Percentiles rank a stretch among this genome's conserved stretches.
These are phyloP conservation scores for Megamerina dolium DNA, from an alignment of 2,888 invertebrate species.

Conservation along the genomic window DNA sequence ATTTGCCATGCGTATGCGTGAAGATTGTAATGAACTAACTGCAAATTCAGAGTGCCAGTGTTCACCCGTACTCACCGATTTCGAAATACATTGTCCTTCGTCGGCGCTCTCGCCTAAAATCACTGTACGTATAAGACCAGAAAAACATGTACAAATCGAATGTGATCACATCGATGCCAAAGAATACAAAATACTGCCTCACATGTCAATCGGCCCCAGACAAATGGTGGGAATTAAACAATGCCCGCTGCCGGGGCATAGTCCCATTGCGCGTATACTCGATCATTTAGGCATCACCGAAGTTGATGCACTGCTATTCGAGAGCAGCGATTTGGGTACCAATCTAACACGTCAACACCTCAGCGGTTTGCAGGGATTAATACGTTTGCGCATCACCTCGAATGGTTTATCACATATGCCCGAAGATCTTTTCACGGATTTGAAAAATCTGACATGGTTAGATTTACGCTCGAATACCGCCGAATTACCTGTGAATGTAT, in stretches of 20 bases:
- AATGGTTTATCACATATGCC: slow-evolving; percentile 59
- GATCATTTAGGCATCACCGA: slow-evolving; percentile 41
- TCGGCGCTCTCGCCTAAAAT: slow-evolving; percentile 31
- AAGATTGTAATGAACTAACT: slow-evolving; percentile 37
- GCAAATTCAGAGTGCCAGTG: slow-evolving; percentile 37
- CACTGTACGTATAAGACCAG: slow-evolving; percentile 38
- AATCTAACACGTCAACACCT: slow-evolving; percentile 57
- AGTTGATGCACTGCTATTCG: slow-evolving; percentile 52
- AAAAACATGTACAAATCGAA: slow-evolving; percentile 39
- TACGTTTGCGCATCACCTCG: slow-evolving; percentile 55
- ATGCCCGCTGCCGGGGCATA: slow-evolving; percentile 46
- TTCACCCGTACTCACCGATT: slow-evolving; percentile 35
- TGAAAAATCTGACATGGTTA: slow-evolving; percentile 59
- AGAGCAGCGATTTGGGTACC: slow-evolving; percentile 51
- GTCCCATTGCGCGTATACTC: slow-evolving; percentile 47
- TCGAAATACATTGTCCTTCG: slow-evolving; percentile 43
- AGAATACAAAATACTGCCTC: slow-evolving; percentile 39
- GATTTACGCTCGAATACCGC: slow-evolving; percentile 59
- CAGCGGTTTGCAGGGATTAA: slow-evolving; percentile 53
- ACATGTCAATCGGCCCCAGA: slow-evolving; percentile 37
- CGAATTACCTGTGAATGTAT: slow-evolving; percentile 54
- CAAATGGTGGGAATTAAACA: slow-evolving; percentile 41
- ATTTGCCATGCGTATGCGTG: slow-evolving; percentile 24
- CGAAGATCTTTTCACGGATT: slow-evolving; percentile 57
- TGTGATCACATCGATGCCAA: slow-evolving; percentile 38